A percentile compares a stretch with the other conserved stretches of the same genome.
Evolutionary conservation across 1,140 invertebrate species (phyloP).

Genomic region (Nylanderia fulva): DNA sequence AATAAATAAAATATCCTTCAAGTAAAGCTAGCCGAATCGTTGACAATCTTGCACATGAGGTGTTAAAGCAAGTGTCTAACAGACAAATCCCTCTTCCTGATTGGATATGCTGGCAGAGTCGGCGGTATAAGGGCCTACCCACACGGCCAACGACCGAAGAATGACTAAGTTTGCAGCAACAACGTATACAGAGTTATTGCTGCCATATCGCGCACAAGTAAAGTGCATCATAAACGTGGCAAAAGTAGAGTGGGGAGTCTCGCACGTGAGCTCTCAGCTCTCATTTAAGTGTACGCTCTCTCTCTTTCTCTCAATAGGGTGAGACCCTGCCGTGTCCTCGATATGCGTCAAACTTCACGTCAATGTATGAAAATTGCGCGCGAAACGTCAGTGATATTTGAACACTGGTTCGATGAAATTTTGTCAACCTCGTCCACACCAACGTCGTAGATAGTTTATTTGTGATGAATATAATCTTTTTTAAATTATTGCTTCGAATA

Average conservation of each 20-base stretch:
- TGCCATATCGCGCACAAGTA: slow-evolving; percentile 76
- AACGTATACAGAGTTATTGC: slow-evolving; percentile 76
- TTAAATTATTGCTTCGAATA: no score
- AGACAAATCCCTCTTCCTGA: background rate
- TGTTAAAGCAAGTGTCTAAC: slow-evolving; percentile 5
- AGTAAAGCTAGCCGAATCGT: no score
- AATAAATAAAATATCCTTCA: no score
- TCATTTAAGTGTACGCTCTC: no score
- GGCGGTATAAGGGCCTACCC: background rate
- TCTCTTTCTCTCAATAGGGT: background rate
- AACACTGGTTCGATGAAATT: background rate
- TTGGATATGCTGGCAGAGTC: no score
- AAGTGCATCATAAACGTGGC: slow-evolving; percentile 43
- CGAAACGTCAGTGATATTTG: background rate
- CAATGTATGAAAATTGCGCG: slow-evolving; percentile 22
- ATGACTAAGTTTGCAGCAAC: slow-evolving; percentile 75
- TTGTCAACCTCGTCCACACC: background rate
- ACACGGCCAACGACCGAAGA: slow-evolving; percentile 59
- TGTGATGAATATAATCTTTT: no score
- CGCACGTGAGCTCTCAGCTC: slow-evolving; percentile 8
- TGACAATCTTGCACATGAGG: no score
- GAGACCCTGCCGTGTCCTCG: background rate
- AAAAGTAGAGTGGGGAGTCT: background rate
- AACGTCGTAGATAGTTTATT: no score
- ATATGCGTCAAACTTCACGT: background rate